Evolutionary conservation across 23 tunicate species (phyloP), one percentile per base, ranked within the genome.

Genomic region (Trididemnum clinides): DNA sequence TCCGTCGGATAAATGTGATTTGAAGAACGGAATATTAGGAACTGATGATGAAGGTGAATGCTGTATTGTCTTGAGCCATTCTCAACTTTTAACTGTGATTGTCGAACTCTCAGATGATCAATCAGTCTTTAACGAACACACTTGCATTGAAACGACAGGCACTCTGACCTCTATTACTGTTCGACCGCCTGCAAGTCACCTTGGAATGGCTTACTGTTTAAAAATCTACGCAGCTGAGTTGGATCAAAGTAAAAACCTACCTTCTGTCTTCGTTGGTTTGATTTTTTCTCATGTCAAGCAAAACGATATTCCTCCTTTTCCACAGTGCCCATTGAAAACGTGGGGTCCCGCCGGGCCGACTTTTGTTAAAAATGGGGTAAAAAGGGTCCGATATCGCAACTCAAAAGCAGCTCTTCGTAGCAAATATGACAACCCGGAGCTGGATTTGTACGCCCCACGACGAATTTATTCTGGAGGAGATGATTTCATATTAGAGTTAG

Each of bases 401-500:
- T 76, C 82, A 1, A 22, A 30, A 38, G n/a, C 77, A 23, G 59
- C 30, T 25, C 19, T 78, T 7, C 19, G 12, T 1, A 51, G 30
- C 37, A 31, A 5, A 30, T 20, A 27, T 23, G 26, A 37, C 27
- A 57, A 36, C 2, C 6, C 29, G 3, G 66, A 51, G 7, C 3
- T 64, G 5, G 64, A 78, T 0, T 20, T 18, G 0, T 1, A 23
- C 57, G 84, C 44, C 38, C 89, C 95, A 19, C 64, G 76, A 0
- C 69, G 89, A 34, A 58, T 19, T 22, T 90, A 84, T 82, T 28
- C 33, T 18, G 89, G 89, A 6, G 95, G 95, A 18, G 89, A 79
- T 1, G 85, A 84, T 71, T 71, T 90, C 20, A 51, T 29, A 26
- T 3, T 85, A 34, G 34, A 33, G 12, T 37, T 90, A 33, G 21